phyloP scores from a whole-genome alignment of 1,140 invertebrate species.

The Aporrectodea caliginosa region DNA sequence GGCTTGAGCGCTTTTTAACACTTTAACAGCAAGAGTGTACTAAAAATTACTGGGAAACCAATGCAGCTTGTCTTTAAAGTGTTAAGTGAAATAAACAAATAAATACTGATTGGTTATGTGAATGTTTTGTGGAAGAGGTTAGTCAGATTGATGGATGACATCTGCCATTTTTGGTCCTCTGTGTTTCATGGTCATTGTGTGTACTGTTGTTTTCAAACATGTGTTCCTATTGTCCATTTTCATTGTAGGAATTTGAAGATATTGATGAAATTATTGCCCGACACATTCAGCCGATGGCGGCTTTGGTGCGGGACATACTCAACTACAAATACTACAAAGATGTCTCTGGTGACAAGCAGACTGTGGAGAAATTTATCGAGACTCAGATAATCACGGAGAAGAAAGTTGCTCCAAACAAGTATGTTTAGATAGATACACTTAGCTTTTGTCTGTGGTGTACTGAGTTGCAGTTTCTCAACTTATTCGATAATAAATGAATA shows the following conservation, averaged over 20 bases:
- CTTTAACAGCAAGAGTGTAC: no score
- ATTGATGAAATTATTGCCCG: slow-evolving; percentile 97
- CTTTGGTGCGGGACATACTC: slow-evolving; percentile 81
- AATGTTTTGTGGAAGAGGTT: no score
- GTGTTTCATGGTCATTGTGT: no score
- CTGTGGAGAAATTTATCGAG: slow-evolving; percentile 69
- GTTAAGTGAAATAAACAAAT: no score
- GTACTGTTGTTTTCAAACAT: no score
- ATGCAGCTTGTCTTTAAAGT: no score
- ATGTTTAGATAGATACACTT: not conserved
- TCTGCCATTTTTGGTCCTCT: no score
- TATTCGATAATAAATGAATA: not conserved
- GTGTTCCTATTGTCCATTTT: no score
- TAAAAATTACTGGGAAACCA: no score
- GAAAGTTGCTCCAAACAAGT: slow-evolving; percentile 48
- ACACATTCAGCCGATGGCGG: slow-evolving; percentile 92
- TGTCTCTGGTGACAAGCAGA: slow-evolving; percentile 63
- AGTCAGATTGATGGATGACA: no score
- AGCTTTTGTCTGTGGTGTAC: not conserved
- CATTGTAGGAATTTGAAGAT: slow-evolving; percentile 86
- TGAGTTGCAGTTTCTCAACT: not conserved
- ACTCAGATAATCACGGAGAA: slow-evolving; percentile 66
- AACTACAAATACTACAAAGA: slow-evolving; percentile 86
- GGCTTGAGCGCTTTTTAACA: no score
- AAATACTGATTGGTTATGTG: no score